Evolutionary conservation across 2,797 vertebrate genomes (phyloP).

Genomic region (Antrozous pallidus): DNA sequence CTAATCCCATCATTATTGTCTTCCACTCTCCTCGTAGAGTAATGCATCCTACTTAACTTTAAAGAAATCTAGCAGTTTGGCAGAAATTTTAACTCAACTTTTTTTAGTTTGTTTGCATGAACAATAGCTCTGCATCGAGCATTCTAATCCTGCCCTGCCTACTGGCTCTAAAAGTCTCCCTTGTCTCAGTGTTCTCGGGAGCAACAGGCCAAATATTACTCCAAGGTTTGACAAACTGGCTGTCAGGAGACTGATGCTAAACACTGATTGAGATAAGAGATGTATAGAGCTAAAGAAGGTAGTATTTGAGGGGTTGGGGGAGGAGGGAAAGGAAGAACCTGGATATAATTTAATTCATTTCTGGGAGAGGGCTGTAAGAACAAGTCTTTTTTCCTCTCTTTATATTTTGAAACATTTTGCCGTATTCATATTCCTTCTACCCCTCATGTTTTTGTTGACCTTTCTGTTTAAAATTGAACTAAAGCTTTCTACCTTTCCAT

Average conservation of each 20-base stretch:
- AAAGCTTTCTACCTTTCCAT: not conserved
- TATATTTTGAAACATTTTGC: slow-evolving; percentile 10
- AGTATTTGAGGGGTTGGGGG: not conserved
- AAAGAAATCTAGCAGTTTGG: not conserved
- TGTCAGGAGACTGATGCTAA: not conserved
- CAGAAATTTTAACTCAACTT: not conserved
- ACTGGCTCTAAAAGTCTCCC: not conserved
- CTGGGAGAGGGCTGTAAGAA: not conserved
- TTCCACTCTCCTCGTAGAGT: not conserved
- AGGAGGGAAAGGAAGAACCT: not conserved
- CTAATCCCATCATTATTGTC: not conserved
- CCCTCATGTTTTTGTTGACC: not conserved
- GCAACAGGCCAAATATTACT: not conserved
- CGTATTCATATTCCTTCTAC: not conserved
- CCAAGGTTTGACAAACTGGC: not conserved
- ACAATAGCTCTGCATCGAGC: not conserved
- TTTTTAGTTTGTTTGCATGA: not conserved
- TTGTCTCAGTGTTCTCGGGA: not conserved
- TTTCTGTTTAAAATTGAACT: not conserved
- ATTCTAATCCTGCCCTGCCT: not conserved
- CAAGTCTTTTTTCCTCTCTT: not conserved
- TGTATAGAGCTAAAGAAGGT: no score
- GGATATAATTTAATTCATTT: not conserved
- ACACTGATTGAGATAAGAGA: not conserved
- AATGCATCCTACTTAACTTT: not conserved